Evolutionary conservation across 2,797 vertebrate genomes (phyloP).

Genomic region (Pampus argenteus): DNA sequence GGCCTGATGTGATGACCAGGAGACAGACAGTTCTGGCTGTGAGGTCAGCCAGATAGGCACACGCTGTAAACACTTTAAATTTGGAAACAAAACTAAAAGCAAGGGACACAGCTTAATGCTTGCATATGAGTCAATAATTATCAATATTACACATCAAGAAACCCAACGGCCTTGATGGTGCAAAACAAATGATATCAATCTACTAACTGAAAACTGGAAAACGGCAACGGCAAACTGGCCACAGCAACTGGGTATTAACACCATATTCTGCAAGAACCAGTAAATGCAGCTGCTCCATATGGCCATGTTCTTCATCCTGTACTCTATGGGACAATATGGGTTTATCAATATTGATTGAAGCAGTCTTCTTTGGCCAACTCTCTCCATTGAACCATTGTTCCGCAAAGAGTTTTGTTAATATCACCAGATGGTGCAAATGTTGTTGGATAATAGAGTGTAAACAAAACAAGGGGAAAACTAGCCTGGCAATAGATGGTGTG

Average conservation of each 20-base stretch:
- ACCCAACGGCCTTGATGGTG: conserved; percentile 18
- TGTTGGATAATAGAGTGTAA: conserved; percentile 18
- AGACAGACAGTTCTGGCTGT: conserved; percentile 57
- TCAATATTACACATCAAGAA: conserved; percentile 28
- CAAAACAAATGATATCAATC: conserved; percentile 21
- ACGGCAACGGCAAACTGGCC: conserved; percentile 9
- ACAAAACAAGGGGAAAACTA: conserved; percentile 31
- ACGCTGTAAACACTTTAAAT: background rate
- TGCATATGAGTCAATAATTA: background rate
- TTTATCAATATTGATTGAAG: conserved; percentile 59
- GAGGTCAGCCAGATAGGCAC: conserved; percentile 48
- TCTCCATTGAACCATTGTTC: conserved; percentile 36
- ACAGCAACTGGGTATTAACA: background rate
- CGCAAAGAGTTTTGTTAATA: conserved; percentile 40
- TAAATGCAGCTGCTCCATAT: conserved; percentile 18
- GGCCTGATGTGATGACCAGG: conserved; percentile 57
- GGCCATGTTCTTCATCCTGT: conserved; percentile 19
- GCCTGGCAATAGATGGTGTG: background rate
- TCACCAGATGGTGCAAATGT: conserved; percentile 52
- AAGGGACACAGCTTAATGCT: background rate
- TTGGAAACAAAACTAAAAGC: background rate
- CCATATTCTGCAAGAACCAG: background rate
- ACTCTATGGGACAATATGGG: conserved; percentile 27
- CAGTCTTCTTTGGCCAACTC: conserved; percentile 24
- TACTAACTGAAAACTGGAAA: conserved; percentile 38